Evolutionary conservation across 2,113 vertebrate genomes (phyloP).

Genomic region (Capricornis sumatraensis): DNA sequence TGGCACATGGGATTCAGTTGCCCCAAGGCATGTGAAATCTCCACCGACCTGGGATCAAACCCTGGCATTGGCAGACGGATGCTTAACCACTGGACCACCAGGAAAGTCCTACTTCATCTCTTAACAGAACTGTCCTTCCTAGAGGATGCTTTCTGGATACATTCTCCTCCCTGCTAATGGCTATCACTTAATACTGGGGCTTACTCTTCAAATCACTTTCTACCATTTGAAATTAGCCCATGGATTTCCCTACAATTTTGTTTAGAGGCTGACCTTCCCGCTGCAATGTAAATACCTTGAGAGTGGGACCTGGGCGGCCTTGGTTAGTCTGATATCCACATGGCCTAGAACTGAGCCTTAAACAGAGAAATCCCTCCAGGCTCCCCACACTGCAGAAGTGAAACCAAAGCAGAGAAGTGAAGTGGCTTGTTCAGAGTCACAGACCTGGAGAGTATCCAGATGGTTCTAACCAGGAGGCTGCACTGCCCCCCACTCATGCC

Average conservation of each 20-base stretch:
- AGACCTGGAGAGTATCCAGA: neutral
- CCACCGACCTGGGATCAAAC: neutral
- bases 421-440: rapidly evolving
- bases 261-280: rapidly evolving
- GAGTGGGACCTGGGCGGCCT: neutral
- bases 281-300: neutral
- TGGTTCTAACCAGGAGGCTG: rapidly evolving
- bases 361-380: neutral
- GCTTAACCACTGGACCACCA: neutral
- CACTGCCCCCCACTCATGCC: rapidly evolving
- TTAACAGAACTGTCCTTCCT: neutral
- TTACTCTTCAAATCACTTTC: neutral
- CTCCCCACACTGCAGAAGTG: neutral
- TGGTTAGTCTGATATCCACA: rapidly evolving
- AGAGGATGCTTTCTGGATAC: rapidly evolving
- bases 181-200: too few relatives aligned
- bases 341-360: neutral
- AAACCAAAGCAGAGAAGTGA: neutral
- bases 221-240: neutral
- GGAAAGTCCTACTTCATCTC: neutral
- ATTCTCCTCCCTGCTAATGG: too few relatives aligned
- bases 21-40: neutral
- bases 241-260: neutral
- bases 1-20: neutral
- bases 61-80: neutral